Percentiles rank a stretch among this genome's conserved stretches.
phyloP scores from a whole-genome alignment of 2,113 vertebrate genomes.

The Oxyruncus cristatus region DNA sequence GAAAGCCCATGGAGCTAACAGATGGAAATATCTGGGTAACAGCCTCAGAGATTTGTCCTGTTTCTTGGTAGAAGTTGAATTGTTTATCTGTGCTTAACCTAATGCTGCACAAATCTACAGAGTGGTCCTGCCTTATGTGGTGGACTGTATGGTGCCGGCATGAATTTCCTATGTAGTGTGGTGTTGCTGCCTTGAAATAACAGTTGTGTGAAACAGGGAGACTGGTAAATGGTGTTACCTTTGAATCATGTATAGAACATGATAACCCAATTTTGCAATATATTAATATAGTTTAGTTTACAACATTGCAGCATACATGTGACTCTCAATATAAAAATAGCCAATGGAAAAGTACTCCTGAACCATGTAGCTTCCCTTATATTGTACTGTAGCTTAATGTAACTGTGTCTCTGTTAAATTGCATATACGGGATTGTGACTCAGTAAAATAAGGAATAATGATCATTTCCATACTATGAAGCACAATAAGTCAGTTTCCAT shows the following conservation, averaged over 20 bases:
- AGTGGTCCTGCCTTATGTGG: not conserved
- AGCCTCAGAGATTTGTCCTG: not conserved
- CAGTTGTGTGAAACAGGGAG: not conserved
- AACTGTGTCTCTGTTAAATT: not conserved
- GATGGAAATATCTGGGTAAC: not conserved
- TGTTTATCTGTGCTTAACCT: not conserved
- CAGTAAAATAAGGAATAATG: not conserved
- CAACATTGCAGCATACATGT: not conserved
- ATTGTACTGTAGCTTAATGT: not conserved
- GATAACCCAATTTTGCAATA: not conserved
- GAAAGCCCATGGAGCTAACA: not conserved
- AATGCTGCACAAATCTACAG: not conserved
- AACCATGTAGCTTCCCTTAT: fast-evolving
- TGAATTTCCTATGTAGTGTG: fast-evolving
- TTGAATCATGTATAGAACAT: not conserved
- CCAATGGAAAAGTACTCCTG: not conserved
- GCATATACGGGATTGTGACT: not conserved
- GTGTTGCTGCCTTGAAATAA: not conserved
- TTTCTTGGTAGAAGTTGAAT: not conserved
- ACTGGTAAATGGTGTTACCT: not conserved
- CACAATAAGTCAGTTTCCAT: not conserved
- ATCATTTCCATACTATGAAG: not conserved
- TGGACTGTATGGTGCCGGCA: not conserved
- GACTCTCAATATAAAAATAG: not conserved
- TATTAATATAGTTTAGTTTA: not conserved